Evolutionary conservation across 35 echinoderm and acorn worm genomes (phyloP).

Genomic region (Heliocidaris tuberculata): DNA sequence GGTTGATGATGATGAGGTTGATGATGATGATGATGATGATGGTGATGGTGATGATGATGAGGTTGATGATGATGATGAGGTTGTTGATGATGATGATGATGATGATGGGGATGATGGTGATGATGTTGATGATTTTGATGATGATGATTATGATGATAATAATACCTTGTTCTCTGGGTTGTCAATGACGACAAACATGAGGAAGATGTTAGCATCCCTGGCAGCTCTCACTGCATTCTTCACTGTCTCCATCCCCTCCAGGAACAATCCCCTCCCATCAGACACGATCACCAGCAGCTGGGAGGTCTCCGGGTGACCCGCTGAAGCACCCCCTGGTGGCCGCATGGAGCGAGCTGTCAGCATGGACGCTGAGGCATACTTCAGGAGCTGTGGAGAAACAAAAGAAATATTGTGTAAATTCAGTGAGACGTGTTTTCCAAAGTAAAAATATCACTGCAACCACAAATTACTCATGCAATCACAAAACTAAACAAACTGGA

Average conservation of each 20-base stretch:
- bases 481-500: no score
- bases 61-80: no score
- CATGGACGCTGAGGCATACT: constrained; percentile 80
- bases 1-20: no score
- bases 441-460: no score
- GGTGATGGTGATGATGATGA: no score
- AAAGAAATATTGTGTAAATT: not conserved
- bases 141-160: not conserved
- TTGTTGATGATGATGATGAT: no score
- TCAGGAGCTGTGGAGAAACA: constrained; percentile 64
- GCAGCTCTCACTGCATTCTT: constrained; percentile 79
- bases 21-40: no score
- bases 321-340: constrained; percentile 34
- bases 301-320: constrained; percentile 66
- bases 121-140: no score
- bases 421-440: no score
- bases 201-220: constrained; percentile 90
- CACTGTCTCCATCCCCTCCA: constrained; percentile 96
- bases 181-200: constrained; percentile 92
- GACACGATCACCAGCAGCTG: constrained; percentile 84
- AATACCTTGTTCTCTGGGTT: constrained; percentile 95
- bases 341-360: constrained; percentile 57
- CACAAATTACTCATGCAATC: no score
- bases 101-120: no score
- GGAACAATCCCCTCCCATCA: constrained; percentile 78